A percentile compares a stretch with the other conserved stretches of the same genome.
Evolutionary conservation across 2,888 invertebrate genomes (phyloP).

Genomic region (Drosophila seclusa): DNA sequence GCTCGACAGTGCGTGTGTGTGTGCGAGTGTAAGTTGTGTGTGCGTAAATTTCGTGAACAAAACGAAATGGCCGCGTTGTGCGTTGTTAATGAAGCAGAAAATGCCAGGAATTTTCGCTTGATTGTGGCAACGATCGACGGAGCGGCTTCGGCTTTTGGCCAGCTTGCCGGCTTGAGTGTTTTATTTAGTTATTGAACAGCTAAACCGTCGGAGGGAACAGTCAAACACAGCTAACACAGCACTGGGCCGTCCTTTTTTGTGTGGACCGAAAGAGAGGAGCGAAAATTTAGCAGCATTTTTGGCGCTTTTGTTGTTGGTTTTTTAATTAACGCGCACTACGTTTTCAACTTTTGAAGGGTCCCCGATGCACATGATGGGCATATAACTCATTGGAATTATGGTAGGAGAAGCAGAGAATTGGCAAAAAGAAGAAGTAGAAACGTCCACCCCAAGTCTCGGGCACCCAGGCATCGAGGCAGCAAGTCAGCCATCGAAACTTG

Average conservation of each 20-base stretch:
- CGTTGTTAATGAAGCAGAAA: conserved; percentile 79
- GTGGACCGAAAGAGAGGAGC: conserved; percentile 12
- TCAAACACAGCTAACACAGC: conserved; percentile 16
- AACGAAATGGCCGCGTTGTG: conserved; percentile 73
- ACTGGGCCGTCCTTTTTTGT: conserved; percentile 55
- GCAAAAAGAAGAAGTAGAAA: conserved; percentile 21
- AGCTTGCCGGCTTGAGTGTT: conserved; percentile 58
- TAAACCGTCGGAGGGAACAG: conserved; percentile 32
- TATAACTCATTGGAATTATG: conserved; percentile 78
- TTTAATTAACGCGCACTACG: conserved; percentile 79
- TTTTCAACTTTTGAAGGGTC: conserved; percentile 70
- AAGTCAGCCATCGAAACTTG: conserved; percentile 28
- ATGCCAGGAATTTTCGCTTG: conserved; percentile 77
- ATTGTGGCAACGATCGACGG: conserved; percentile 59
- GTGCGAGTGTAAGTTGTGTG: conserved; percentile 4
- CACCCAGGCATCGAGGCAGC: conserved; percentile 7
- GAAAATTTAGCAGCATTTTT: conserved; percentile 75
- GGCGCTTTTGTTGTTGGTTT: conserved; percentile 70
- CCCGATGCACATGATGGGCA: conserved; percentile 69
- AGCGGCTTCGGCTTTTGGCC: conserved; percentile 11
- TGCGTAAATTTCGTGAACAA: conserved; percentile 64
- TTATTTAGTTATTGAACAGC: conserved; percentile 79
- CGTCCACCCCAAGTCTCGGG: conserved; percentile 24
- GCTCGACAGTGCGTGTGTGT: not conserved
- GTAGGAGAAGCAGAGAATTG: conserved; percentile 41